Conservation (phyloP, 1,140 invertebrate genomes). For the Eurosta solidaginis region DNA sequence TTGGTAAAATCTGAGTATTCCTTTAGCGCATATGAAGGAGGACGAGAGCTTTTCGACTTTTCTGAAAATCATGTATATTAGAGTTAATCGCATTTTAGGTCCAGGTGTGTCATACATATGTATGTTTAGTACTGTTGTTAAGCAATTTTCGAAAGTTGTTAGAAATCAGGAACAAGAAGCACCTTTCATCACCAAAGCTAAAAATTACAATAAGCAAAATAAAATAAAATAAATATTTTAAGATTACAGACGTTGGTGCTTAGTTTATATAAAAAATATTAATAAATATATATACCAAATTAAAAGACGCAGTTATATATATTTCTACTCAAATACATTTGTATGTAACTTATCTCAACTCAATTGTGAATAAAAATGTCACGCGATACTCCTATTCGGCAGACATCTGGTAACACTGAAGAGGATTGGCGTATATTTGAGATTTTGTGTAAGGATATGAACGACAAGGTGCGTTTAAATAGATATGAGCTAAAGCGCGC, state of each 20-base stretch:
- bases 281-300: background rate
- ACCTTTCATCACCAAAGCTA: background rate
- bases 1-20: too few relatives aligned
- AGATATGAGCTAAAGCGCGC: background rate
- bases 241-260: background rate
- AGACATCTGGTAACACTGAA: slow-evolving; percentile 60
- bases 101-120: background rate
- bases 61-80: too few relatives aligned
- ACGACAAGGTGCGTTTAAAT: background rate
- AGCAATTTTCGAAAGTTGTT: background rate
- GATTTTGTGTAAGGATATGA: slow-evolving; percentile 37
- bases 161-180: background rate
- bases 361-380: background rate
- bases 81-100: too few relatives aligned
- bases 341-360: background rate
- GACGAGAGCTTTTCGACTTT: too few relatives aligned
- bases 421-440: slow-evolving; percentile 74
- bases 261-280: background rate
- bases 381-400: background rate
- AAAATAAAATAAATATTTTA: background rate
- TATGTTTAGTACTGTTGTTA: background rate
- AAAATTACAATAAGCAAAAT: background rate
- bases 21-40: too few relatives aligned
- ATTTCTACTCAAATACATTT: too few relatives aligned
- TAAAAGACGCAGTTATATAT: too few relatives aligned